A percentile compares a stretch with the other conserved stretches of the same genome.
phyloP scores from a whole-genome alignment of 2,888 invertebrate species.

The Linnaemya vulpina region DNA sequence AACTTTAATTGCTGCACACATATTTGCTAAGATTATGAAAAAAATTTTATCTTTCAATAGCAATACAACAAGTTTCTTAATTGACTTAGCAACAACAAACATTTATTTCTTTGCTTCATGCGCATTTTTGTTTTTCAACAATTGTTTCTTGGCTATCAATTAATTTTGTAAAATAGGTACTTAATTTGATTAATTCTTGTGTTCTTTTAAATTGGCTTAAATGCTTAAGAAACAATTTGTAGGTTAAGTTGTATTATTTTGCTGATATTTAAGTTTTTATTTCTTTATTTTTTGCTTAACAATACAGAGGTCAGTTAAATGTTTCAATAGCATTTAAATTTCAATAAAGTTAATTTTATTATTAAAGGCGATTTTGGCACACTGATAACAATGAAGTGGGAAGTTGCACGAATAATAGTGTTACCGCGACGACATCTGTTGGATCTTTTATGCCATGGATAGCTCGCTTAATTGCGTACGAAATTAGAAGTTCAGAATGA shows the following conservation, averaged over 20 bases:
- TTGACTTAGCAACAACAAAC: constrained; percentile 32
- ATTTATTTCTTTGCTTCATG: not conserved
- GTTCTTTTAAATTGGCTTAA: constrained; percentile 70
- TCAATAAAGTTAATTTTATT: constrained; percentile 31
- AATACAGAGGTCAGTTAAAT: constrained; percentile 58
- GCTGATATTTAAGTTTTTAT: constrained; percentile 5
- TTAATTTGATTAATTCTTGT: constrained; percentile 55
- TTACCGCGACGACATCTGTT: too few relatives aligned
- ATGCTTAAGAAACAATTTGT: constrained; percentile 63
- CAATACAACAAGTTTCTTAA: not conserved
- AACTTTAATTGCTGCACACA: constrained; percentile 1
- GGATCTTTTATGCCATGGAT: too few relatives aligned
- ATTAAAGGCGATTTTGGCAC: not conserved
- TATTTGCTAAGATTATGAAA: constrained; percentile 41
- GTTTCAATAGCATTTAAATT: constrained; percentile 56
- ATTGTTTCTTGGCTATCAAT: constrained; percentile 47
- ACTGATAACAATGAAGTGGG: not conserved
- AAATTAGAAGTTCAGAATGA: too few relatives aligned
- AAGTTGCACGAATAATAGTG: too few relatives aligned
- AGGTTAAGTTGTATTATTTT: constrained; percentile 37
- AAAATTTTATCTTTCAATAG: constrained; percentile 22
- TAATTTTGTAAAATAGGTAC: constrained; percentile 40
- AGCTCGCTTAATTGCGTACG: too few relatives aligned
- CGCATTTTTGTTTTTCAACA: constrained; percentile 6
- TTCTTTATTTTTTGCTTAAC: not conserved